phyloP scores from a whole-genome alignment of 1,140 invertebrate genomes.

The Magallana ariakensis region DNA sequence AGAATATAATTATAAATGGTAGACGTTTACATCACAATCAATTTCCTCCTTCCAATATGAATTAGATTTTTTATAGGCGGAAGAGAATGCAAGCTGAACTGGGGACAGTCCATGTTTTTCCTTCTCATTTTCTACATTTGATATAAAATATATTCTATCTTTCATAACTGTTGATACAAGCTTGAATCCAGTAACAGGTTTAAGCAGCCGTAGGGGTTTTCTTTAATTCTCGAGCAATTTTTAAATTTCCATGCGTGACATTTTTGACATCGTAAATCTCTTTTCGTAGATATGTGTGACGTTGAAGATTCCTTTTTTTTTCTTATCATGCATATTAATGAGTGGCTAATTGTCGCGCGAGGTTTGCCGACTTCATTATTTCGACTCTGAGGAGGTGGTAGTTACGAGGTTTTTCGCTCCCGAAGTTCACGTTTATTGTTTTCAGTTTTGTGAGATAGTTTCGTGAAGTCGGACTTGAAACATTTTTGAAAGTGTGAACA shows the following conservation, averaged over 20 bases:
- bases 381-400: not conserved
- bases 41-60: no score
- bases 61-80: no score
- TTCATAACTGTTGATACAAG: no score
- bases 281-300: not conserved
- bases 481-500: not conserved
- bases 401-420: not conserved
- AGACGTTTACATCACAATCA: no score
- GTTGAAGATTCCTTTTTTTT: not conserved
- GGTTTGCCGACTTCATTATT: slow-evolving; percentile 30
- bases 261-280: slow-evolving; percentile 19
- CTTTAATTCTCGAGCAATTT: not conserved
- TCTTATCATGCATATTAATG: slow-evolving; percentile 21
- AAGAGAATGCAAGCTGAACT: no score
- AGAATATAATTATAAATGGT: no score
- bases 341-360: slow-evolving; percentile 12
- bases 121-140: no score
- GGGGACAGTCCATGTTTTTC: no score
- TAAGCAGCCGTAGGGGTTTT: not conserved
- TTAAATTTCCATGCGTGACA: slow-evolving; percentile 21
- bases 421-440: slow-evolving; percentile 5
- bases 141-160: no score
- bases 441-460: slow-evolving; percentile 32
- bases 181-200: not conserved
- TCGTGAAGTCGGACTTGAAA: not conserved